Evolutionary conservation across 2,888 invertebrate species (phyloP).

Genomic region (Pollenia angustigena): DNA sequence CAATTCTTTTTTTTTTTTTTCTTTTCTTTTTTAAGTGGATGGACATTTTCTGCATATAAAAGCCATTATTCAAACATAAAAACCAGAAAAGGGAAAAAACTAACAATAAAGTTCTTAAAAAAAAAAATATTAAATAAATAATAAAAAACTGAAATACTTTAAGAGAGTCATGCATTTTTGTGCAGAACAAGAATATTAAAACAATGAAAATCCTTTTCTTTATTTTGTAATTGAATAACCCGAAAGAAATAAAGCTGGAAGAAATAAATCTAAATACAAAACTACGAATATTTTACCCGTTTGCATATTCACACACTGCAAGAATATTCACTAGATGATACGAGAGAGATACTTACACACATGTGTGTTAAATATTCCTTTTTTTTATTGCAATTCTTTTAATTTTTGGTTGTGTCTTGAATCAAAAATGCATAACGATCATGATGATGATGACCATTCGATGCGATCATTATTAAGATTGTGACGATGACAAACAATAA

Average conservation of each 20-base stretch:
- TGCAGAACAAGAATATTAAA: conserved; percentile 60
- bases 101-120: conserved; percentile 56
- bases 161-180: conserved; percentile 69
- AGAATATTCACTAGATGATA: conserved; percentile 37
- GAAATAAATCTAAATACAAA: conserved; percentile 55
- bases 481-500: conserved; percentile 64
- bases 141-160: background rate
- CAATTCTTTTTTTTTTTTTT: conserved; percentile 45
- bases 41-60: conserved; percentile 44
- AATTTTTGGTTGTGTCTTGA: background rate
- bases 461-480: conserved; percentile 36
- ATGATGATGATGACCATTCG: conserved; percentile 11
- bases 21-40: conserved; percentile 44
- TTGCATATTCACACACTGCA: conserved; percentile 50
- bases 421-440: conserved; percentile 67
- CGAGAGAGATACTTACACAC: background rate
- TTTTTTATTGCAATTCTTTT: conserved; percentile 65
- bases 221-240: conserved; percentile 60
- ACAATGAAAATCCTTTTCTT: conserved; percentile 74
- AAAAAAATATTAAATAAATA: conserved; percentile 46
- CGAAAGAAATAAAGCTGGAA: conserved; percentile 18
- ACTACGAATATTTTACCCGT: conserved; percentile 33
- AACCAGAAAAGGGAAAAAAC: conserved; percentile 32
- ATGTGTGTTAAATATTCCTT: conserved; percentile 28
- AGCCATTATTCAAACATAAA: conserved; percentile 42